Evolutionary conservation across 2,797 vertebrate genomes (phyloP).

Genomic region (Sebastes jordani): DNA sequence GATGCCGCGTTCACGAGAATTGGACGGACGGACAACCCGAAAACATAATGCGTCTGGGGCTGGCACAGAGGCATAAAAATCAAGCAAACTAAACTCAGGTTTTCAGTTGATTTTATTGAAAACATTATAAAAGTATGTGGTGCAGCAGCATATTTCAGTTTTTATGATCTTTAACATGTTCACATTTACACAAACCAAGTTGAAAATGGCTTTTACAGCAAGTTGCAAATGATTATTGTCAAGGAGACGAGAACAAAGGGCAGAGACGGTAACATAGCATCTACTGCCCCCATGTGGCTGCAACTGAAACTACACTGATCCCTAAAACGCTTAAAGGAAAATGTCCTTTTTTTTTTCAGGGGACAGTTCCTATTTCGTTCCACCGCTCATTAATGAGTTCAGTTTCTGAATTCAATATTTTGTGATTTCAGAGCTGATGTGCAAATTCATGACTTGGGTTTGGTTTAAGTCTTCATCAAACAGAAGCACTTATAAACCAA

Average conservation of each 20-base stretch:
- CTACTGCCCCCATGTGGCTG: slow-evolving; percentile 50
- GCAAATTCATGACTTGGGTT: slow-evolving; percentile 27
- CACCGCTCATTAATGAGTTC: background rate
- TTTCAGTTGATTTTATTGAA: slow-evolving; percentile 78
- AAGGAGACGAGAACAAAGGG: slow-evolving; percentile 21
- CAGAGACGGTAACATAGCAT: slow-evolving; percentile 17
- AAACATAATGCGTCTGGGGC: background rate
- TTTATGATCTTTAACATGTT: slow-evolving; percentile 54
- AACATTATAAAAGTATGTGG: slow-evolving; percentile 78
- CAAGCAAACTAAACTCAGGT: background rate
- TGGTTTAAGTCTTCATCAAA: slow-evolving; percentile 15
- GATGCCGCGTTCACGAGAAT: background rate
- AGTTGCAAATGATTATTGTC: slow-evolving; percentile 8
- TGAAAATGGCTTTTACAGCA: slow-evolving; percentile 65
- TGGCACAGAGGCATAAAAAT: background rate
- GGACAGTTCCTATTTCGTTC: background rate
- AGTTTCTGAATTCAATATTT: background rate
- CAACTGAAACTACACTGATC: slow-evolving; percentile 20
- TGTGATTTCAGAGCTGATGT: slow-evolving; percentile 18
- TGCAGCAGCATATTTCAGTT: slow-evolving; percentile 73
- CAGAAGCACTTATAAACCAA: background rate
- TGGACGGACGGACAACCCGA: background rate
- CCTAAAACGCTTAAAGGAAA: background rate
- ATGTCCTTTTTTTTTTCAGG: background rate
- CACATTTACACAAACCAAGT: slow-evolving; percentile 63